phyloP scores from a whole-genome alignment of 1,140 invertebrate species.

The Sitobion miscanthi region DNA sequence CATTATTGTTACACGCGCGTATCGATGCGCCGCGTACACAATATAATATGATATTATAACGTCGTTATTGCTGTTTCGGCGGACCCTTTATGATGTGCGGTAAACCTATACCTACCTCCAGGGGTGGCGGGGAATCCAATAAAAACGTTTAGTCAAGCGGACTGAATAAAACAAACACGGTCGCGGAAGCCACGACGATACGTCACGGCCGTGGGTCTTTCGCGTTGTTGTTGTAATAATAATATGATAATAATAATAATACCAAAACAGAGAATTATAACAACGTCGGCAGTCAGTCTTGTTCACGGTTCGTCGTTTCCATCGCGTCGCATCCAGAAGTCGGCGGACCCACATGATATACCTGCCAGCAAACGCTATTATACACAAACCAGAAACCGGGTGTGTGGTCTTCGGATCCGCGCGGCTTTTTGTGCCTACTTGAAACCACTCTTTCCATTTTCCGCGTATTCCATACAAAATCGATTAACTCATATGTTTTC shows the following conservation, averaged over 20 bases:
- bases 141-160: conserved; percentile 53
- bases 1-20: neutral
- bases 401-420: too few relatives aligned
- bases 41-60: neutral
- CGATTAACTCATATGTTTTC: neutral
- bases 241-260: conserved; percentile 14
- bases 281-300: neutral
- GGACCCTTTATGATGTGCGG: neutral
- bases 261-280: neutral
- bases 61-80: conserved; percentile 23
- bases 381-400: neutral
- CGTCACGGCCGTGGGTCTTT: neutral
- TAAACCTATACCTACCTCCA: neutral
- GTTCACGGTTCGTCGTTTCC: conserved; percentile 23
- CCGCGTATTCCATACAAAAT: neutral
- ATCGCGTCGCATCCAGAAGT: neutral
- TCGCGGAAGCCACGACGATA: neutral
- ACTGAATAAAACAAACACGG: conserved; percentile 48
- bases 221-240: neutral
- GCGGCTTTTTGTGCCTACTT: too few relatives aligned
- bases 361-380: neutral
- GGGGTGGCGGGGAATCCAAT: conserved; percentile 5
- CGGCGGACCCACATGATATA: neutral
- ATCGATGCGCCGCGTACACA: neutral
- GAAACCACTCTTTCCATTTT: neutral